phyloP scores from a whole-genome alignment of 2,113 vertebrate genomes.

The Tachycineta bicolor region DNA sequence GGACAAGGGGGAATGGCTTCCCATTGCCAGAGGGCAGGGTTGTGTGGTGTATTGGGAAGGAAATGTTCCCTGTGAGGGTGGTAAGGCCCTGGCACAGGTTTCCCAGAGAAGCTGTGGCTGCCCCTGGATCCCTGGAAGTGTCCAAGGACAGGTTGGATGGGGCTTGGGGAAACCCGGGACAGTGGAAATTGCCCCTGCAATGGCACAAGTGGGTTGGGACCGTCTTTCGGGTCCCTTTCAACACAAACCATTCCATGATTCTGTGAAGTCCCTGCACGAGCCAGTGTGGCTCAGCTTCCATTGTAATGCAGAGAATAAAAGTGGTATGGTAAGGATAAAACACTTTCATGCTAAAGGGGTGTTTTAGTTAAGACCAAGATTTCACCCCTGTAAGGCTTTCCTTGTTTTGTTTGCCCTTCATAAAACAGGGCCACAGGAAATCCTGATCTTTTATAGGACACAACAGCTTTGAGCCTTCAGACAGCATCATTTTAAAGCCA shows the following conservation, averaged over 20 bases:
- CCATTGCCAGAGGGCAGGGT: background rate
- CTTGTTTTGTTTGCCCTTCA: background rate
- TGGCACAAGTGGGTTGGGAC: background rate
- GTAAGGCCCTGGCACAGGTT: background rate
- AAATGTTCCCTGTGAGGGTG: background rate
- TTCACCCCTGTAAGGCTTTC: background rate
- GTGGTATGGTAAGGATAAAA: background rate
- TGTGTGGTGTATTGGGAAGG: background rate
- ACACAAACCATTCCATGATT: background rate
- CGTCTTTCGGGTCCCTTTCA: background rate
- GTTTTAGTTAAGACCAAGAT: background rate
- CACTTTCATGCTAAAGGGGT: background rate
- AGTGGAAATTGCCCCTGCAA: background rate
- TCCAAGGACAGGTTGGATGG: background rate
- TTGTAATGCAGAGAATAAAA: background rate
- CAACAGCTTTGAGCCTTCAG: background rate
- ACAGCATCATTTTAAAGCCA: background rate
- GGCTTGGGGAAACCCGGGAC: background rate
- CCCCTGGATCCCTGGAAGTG: background rate
- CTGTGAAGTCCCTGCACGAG: background rate
- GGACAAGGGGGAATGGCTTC: background rate
- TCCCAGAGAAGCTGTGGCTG: background rate
- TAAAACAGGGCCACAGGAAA: background rate
- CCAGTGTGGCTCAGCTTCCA: background rate
- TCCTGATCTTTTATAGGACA: background rate